Evolutionary conservation across 2,113 vertebrate genomes (phyloP).

Genomic region (Herpailurus yagouaroundi): DNA sequence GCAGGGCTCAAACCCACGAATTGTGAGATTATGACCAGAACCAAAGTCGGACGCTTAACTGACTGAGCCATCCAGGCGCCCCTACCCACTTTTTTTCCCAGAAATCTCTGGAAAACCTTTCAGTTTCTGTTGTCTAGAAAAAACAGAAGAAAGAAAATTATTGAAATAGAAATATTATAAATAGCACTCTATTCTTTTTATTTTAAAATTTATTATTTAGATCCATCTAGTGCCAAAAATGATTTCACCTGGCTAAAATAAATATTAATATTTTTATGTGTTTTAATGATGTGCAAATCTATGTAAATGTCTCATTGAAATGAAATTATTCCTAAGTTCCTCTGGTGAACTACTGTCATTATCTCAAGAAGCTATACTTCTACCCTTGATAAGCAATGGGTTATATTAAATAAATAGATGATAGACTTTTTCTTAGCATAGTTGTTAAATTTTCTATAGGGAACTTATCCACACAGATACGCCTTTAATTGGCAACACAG

Average conservation of each 20-base stretch:
- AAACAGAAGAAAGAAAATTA: slow-evolving; percentile 34
- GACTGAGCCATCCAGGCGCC: no score
- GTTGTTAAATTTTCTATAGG: neutral
- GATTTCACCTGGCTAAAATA: slow-evolving; percentile 35
- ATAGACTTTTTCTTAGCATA: neutral
- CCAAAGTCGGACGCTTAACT: no score
- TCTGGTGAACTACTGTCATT: neutral
- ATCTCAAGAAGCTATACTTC: neutral
- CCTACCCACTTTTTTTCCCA: neutral
- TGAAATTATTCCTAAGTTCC: slow-evolving; percentile 1
- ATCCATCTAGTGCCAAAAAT: neutral
- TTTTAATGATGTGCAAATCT: neutral
- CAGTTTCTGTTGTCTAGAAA: neutral
- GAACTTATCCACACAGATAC: neutral
- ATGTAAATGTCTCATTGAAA: slow-evolving; percentile 16
- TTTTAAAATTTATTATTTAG: slow-evolving; percentile 48
- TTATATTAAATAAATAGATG: slow-evolving; percentile 22
- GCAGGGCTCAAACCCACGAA: no score
- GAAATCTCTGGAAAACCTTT: slow-evolving; percentile 25
- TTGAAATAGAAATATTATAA: neutral
- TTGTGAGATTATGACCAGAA: no score
- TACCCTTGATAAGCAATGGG: neutral
- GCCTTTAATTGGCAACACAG: neutral
- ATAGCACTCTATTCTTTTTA: neutral
- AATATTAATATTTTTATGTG: neutral